Conservation (phyloP, 2,888 invertebrate genomes). For the Parnassius orleans region DNA sequence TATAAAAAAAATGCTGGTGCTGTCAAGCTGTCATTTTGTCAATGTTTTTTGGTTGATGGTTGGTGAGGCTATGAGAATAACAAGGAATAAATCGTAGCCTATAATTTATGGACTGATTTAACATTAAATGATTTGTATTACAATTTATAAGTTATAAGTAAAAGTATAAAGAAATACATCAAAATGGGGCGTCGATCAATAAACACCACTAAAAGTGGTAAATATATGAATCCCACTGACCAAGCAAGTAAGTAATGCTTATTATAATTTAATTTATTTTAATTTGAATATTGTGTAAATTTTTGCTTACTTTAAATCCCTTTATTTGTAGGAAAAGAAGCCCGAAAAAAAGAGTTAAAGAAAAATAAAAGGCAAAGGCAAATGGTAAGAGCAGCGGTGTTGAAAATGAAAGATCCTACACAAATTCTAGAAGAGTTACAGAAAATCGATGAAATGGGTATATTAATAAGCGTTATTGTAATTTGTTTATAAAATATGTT, state of each 20-base stretch:
- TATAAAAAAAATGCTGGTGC: too few relatives aligned
- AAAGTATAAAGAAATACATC: background rate
- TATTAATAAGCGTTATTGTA: background rate
- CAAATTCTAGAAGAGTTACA: slow-evolving; percentile 97
- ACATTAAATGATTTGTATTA: too few relatives aligned
- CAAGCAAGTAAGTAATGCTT: slow-evolving; percentile 92
- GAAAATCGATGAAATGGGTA: slow-evolving; percentile 99
- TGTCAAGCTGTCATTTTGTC: too few relatives aligned
- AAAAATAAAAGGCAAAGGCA: slow-evolving; percentile 99
- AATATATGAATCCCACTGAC: slow-evolving; percentile 99
- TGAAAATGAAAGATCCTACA: slow-evolving; percentile 98
- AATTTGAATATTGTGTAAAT: slow-evolving; percentile 2
- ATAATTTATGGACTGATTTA: too few relatives aligned
- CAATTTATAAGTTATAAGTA: background rate
- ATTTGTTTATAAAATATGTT: background rate
- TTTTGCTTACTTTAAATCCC: background rate
- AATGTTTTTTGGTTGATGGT: too few relatives aligned
- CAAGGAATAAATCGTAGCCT: too few relatives aligned
- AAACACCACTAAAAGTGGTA: slow-evolving; percentile 99
- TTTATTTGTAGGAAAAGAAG: slow-evolving; percentile 91
- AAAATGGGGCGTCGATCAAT: slow-evolving; percentile 97
- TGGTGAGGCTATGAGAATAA: too few relatives aligned
- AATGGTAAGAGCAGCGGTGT: slow-evolving; percentile 96
- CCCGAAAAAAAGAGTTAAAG: slow-evolving; percentile 97
- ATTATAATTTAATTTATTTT: slow-evolving; percentile 21